phyloP scores from a whole-genome alignment of 2,888 invertebrate genomes.

The Dryococelus australis region DNA sequence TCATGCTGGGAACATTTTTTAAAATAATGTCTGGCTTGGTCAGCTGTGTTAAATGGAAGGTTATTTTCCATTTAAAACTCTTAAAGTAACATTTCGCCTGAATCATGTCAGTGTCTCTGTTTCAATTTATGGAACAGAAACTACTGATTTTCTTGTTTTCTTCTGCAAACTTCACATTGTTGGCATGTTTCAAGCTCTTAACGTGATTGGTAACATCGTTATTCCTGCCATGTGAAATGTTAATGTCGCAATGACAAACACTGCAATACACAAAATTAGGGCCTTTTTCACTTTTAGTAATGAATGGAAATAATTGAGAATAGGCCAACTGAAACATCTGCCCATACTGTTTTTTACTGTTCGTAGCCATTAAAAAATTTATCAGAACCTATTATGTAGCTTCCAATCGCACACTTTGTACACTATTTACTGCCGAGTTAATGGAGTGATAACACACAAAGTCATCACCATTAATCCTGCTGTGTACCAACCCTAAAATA shows the following conservation, averaged over 20 bases:
- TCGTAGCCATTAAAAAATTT: neutral
- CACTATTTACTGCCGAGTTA: neutral
- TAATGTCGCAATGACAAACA: neutral
- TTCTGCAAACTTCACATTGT: neutral
- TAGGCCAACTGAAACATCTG: neutral
- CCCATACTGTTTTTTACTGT: neutral
- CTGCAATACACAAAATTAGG: neutral
- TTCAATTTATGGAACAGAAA: neutral
- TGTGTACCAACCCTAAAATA: no score
- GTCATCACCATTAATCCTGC: no score
- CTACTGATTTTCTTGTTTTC: neutral
- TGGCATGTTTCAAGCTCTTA: neutral
- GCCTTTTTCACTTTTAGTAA: constrained; percentile 8
- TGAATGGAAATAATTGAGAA: neutral
- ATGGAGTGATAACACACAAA: neutral
- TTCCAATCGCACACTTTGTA: neutral
- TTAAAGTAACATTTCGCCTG: neutral
- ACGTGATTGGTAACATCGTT: neutral
- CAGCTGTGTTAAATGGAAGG: neutral
- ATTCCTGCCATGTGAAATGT: neutral
- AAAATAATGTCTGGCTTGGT: neutral
- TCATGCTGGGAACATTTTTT: neutral
- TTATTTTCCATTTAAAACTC: neutral
- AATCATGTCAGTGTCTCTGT: neutral
- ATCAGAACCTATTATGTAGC: neutral